phyloP scores from a whole-genome alignment of 2,888 invertebrate genomes.

The Psococerastis gibbosa region DNA sequence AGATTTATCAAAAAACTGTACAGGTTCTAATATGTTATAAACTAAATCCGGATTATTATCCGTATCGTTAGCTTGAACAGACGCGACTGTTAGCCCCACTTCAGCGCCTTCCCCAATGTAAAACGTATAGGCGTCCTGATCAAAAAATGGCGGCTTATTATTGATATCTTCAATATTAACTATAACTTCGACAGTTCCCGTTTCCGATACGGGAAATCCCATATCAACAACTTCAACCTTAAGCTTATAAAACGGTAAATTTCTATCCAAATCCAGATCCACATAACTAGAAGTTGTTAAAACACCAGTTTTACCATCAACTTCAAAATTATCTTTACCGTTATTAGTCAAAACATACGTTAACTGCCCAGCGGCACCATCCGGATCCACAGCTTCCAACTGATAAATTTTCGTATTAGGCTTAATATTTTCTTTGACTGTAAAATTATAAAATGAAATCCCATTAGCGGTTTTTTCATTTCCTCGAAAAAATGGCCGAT shows the following conservation, averaged over 20 bases:
- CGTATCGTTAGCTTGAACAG: constrained; percentile 46
- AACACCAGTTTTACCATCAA: background rate
- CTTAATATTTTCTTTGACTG: background rate
- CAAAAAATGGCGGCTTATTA: constrained; percentile 63
- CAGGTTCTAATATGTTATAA: constrained; percentile 46
- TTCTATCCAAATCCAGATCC: constrained; percentile 6
- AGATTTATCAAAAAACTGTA: constrained; percentile 52
- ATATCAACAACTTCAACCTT: constrained; percentile 50
- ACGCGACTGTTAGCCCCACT: constrained; percentile 39
- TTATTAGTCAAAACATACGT: constrained; percentile 14
- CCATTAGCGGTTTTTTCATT: background rate
- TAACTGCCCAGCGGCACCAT: background rate
- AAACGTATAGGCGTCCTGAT: constrained; percentile 37
- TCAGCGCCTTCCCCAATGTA: constrained; percentile 42
- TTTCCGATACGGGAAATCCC: constrained; percentile 52
- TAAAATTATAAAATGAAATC: constrained; percentile 7
- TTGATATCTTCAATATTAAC: constrained; percentile 58
- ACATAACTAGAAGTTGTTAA: constrained; percentile 2
- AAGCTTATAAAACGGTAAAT: background rate
- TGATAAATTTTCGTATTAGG: background rate
- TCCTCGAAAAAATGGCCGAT: constrained; percentile 50
- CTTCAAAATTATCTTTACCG: constrained; percentile 17
- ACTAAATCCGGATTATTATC: constrained; percentile 46
- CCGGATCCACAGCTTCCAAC: constrained; percentile 6
- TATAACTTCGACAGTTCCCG: constrained; percentile 54